Evolutionary conservation across 2,113 vertebrate genomes (phyloP), one percentile per base, ranked within the genome.

Genomic region (Illadopsis cleaveri): DNA sequence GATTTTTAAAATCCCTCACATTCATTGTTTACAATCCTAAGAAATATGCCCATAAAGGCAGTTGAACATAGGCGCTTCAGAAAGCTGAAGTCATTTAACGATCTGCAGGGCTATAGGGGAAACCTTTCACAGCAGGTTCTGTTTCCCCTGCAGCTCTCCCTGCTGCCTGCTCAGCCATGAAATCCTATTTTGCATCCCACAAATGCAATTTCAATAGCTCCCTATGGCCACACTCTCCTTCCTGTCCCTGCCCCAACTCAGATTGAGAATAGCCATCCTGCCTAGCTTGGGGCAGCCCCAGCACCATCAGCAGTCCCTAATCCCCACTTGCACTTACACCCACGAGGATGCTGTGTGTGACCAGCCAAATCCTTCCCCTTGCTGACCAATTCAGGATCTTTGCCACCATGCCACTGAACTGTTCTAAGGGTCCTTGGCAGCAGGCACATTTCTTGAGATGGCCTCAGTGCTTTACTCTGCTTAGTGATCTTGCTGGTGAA

Each of bases 321-420:
- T 42, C 30, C 31, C 83, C 0, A 0, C 20, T 20, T 70, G 47
- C 1, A 0, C 47, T 84, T 45, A 54, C 8, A 47, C 40, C 45
- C 38, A 21, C 2, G 3, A 78, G 28, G n/a, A 47, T 69, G 27
- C n/a, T 4, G 19, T 51, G 12, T 0, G 0, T 61, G 37, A 76
- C 16, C 5, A 6, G 64, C 11, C 12, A 2, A 40, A 61, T 69
- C 42, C 61, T 56, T 51, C 8, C 0, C 27, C 23, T 83, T 33
- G 8, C 40, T 6, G 28, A 73, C 20, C 13, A 23, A 9, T 37
- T 83, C 15, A 69, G 62, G 73, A 61, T 37, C 40, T 91, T 79
- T 27, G 3, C 60, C 25, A 54, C 37, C 27, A n/a, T 2, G 11
- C 24, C 64, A 48, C 37, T 40, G 88, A 79, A 22, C 14, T 31